Base-by-base conservation (phyloP, 2,113 vertebrate species). In the Nymphicus hollandicus region DNA sequence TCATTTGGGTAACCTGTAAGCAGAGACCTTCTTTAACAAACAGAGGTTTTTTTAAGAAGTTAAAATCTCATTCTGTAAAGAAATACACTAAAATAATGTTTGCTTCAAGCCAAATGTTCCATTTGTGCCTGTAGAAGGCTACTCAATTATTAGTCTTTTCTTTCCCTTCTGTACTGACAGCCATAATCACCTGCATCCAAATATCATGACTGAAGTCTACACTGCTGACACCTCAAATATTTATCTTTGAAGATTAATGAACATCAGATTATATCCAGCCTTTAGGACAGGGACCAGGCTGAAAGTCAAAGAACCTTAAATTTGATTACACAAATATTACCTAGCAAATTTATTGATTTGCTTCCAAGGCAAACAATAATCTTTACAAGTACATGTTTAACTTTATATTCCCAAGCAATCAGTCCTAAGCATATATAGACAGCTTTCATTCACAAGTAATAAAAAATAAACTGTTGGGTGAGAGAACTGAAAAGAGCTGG, bases 291-390 rank as follows among this genome's bases (percentile, higher is more conserved):
- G 33, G 85, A 93, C 88, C 70, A 82, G 81, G 66, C 84, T 91
- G 87, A 84, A 96, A 96, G 92, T 71, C 84, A 89, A 93, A 87
- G 89, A 96, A 95, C 91, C 94, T 97, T 55, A 93, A 76, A 95
- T 95, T 94, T 95, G 89, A 97, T 96, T 94, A 95, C 79, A 93
- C 74, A 82, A 91, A 94, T 94, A 89, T 66, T 85, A 89, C 71
- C 63, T 63, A 79, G 84, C 13, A 91, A 91, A 93, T 74, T 19
- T 87, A 93, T 95, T 86, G 92, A 93, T 94, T 95, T 84, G 52
- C 85, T 96, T 93, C 84, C 63, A 91, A 94, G 88, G 88, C 85
- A 95, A 95, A 93, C 41, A 96, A 70, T 81, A 87, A 91, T 70
- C 87, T 94, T 87, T 94, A 74, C 83, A 94, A 94, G 77, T 58